Evolutionary conservation across 1,140 invertebrate species (phyloP).

Genomic region (Drosophila serrata): DNA sequence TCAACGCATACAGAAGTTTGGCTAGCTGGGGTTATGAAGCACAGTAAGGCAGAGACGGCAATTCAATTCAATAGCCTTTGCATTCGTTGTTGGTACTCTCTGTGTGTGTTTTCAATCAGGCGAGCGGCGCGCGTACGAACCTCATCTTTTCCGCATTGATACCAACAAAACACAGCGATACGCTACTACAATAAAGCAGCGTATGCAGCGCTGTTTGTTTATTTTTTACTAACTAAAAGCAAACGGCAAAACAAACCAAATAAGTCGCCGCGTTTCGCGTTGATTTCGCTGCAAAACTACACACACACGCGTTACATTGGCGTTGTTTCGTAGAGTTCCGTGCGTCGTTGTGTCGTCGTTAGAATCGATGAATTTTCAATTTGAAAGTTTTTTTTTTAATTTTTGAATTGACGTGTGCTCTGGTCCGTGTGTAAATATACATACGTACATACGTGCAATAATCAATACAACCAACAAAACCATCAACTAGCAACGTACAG

Average conservation of each 20-base stretch:
- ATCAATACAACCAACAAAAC: conserved; percentile 59
- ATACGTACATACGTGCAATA: conserved; percentile 60
- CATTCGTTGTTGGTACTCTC: conserved; percentile 85
- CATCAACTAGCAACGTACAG: conserved; percentile 23
- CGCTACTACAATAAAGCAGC: conserved; percentile 76
- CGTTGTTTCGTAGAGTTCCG: conserved; percentile 45
- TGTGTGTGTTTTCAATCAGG: conserved; percentile 85
- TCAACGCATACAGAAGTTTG: conserved; percentile 74
- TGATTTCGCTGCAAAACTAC: conserved; percentile 33
- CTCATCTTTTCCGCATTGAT: conserved; percentile 82
- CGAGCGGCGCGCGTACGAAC: conserved; percentile 81
- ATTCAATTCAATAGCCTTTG: conserved; percentile 85
- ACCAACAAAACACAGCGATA: conserved; percentile 76
- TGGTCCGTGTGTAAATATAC: conserved; percentile 26
- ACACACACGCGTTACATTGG: conserved; percentile 10
- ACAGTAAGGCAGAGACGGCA: conserved; percentile 80
- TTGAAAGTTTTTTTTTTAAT: conserved; percentile 15
- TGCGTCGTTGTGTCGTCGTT: conserved; percentile 37
- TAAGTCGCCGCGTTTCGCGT: conserved; percentile 51
- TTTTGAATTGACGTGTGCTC: conserved; percentile 43
- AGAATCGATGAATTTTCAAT: conserved; percentile 29
- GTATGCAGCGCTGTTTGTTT: conserved; percentile 79
- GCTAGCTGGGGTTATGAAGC: conserved; percentile 67
- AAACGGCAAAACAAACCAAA: conserved; percentile 67
- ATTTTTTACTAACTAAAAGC: conserved; percentile 84